Evolutionary conservation across 2,888 invertebrate species (phyloP), one percentile per base, ranked within the genome.

Genomic region (Hydroisotoma schaefferi): DNA sequence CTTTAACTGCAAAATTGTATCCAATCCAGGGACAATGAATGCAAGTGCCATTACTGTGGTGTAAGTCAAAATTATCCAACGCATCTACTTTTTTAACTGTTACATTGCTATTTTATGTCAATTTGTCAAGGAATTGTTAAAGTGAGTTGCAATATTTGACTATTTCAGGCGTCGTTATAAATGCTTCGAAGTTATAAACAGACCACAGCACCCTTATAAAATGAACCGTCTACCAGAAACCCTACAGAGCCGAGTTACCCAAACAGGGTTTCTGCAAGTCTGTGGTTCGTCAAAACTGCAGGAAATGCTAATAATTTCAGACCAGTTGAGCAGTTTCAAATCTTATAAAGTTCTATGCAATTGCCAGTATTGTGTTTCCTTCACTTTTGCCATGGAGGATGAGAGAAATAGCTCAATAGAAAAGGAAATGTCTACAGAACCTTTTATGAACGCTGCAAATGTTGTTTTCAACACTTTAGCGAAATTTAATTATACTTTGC

Each of bases 181-280:
- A 55, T 62, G 62, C 43, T 49, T 37, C 43, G 46, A 51, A 37
- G 48, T 54, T 12, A 49, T 33, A 22, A 46, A 58, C 15, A 46
- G 28, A 23, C 46, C 46, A 4, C 20, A 25, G 3, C 5, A 22
- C 25, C 40, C 40, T 4, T 4, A 40, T 15, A 23, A 22, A 23
- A 23, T 25, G 6, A 4, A 15, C 5, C 25, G 20, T 15, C 5
- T 40, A 15, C n/a, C n/a, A n/a, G n/a, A n/a, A 33, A 15, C 33
- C 33, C 33, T 10, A 40, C 29, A n/a, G n/a, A n/a, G n/a, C n/a
- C n/a, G n/a, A n/a, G 52, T 57, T 15, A 33, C 48, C 4, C 60
- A 66, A 37, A 56, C 59, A 47, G 61, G 56, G n/a, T 63, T 67
- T 26, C 18, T 67, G 10, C 66, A 67, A 47, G 40, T 67, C 3